A percentile compares a stretch with the other conserved stretches of the same genome.
Evolutionary conservation across 2,113 vertebrate species (phyloP).

Genomic region (Papio anubis): DNA sequence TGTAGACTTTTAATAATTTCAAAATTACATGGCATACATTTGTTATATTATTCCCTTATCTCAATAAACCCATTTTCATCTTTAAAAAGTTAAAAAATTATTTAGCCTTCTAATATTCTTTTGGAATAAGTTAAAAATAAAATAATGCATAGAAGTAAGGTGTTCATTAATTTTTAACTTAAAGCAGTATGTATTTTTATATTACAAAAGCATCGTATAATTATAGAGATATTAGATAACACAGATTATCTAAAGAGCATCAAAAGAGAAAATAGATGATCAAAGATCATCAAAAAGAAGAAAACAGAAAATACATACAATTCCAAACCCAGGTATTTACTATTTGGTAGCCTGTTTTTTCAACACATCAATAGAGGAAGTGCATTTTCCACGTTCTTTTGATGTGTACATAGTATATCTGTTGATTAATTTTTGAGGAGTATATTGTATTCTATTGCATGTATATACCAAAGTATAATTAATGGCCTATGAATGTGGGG

Average conservation of each 20-base stretch:
- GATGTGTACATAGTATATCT: neutral
- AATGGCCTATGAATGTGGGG: neutral
- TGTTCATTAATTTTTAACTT: neutral
- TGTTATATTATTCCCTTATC: neutral
- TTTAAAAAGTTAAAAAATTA: neutral
- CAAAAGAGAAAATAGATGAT: neutral
- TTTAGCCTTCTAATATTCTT: neutral
- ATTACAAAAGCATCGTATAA: neutral
- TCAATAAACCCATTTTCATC: neutral
- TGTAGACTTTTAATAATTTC: neutral
- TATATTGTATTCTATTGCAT: neutral
- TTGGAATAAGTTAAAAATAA: neutral
- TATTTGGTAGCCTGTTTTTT: neutral
- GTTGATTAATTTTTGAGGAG: neutral
- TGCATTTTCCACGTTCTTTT: neutral
- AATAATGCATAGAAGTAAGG: neutral
- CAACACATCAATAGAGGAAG: neutral
- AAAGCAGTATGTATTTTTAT: neutral
- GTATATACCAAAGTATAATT: neutral
- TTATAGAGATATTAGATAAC: neutral
- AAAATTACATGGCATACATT: neutral
- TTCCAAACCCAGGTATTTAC: neutral
- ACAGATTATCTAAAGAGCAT: neutral
- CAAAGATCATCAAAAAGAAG: neutral
- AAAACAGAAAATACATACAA: neutral